Base-by-base conservation (phyloP, 2,113 vertebrate species). In the Melanerpes aurifrons region DNA sequence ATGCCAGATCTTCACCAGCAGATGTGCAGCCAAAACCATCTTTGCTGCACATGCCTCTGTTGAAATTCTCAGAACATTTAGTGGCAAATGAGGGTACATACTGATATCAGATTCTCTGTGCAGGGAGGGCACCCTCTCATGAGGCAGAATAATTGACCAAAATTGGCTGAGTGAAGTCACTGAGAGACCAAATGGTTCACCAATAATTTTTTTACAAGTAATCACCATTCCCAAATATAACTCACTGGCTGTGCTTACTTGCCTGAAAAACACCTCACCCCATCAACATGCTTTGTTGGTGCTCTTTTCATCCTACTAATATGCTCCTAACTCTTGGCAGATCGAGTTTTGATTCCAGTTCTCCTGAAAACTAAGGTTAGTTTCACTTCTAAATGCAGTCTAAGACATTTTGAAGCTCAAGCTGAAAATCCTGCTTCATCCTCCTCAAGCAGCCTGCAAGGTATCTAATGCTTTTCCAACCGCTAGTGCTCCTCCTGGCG, bases 141-240 rank as follows among this genome's bases (percentile, higher is more conserved):
- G 70, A 74, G 53, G 15, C n/a, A 14, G 54, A 74, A 83, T 86
- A 67, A 86, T 74, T 86, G 61, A 90, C 26, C 54, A 71, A 73
- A 83, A 88, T 74, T 47, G 83, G 9, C 37, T 0, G 0, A 74
- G 62, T 93, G 89, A 94, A 81, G 62, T 93, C 86, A 84, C 0
- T 47, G 29, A 90, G 47, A 72, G 10, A 76, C 35, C 35, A 71
- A 76, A 80, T 43, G 66, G 29, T 81, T 63, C 70, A 50, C 24
- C 17, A 71, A 31, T 14, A 59, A 73, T 40, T 62, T 47, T 16
- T 47, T 0, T 15, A 62, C 50, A 94, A 86, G 48, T 31, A 92
- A 6, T 62, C 1, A 1, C 0, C 0, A 80, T 48, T 81, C 37
- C 62, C 75, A 72, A 71, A 57, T 43, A 7, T 9, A 91, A 57